A percentile compares a stretch with the other conserved stretches of the same genome.
These are phyloP conservation scores for Lepidochrysops patricia DNA, from an alignment of 2,888 invertebrate species.

Conservation along the genomic window DNA sequence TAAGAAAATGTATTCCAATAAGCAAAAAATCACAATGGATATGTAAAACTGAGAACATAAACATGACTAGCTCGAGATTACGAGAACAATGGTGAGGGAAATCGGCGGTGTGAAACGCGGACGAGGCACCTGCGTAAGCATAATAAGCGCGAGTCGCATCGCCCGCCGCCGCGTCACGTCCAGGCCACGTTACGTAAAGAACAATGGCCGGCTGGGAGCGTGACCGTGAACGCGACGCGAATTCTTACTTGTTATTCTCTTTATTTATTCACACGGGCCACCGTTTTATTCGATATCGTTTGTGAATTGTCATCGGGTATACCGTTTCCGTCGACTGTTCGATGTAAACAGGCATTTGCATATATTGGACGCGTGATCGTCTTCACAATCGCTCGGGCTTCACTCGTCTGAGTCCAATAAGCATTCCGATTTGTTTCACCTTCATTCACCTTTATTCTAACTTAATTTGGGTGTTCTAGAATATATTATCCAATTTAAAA, in stretches of 20 bases:
- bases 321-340: conserved; percentile 50
- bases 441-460: conserved; percentile 33
- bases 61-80: conserved; percentile 35
- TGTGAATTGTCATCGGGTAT: conserved; percentile 54
- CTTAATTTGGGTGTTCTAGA: background rate
- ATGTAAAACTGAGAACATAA: conserved; percentile 28
- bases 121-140: conserved; percentile 46
- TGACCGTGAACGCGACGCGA: conserved; percentile 58
- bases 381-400: background rate
- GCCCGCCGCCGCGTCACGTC: conserved; percentile 43
- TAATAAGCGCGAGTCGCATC: conserved; percentile 37
- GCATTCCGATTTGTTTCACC: background rate
- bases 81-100: conserved; percentile 53
- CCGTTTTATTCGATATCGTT: conserved; percentile 51
- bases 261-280: conserved; percentile 55
- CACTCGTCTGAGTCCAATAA: background rate
- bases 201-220: conserved; percentile 64
- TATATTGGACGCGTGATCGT: conserved; percentile 36
- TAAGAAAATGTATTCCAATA: conserved; percentile 9
- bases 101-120: conserved; percentile 49
- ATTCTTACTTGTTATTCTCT: conserved; percentile 33
- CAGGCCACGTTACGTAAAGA: conserved; percentile 60
- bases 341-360: conserved; percentile 51
- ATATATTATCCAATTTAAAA: conserved; percentile 4
- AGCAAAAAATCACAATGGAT: conserved; percentile 26